Evolutionary conservation across 1,140 invertebrate species (phyloP).

Genomic region (Drosophila murphyi): DNA sequence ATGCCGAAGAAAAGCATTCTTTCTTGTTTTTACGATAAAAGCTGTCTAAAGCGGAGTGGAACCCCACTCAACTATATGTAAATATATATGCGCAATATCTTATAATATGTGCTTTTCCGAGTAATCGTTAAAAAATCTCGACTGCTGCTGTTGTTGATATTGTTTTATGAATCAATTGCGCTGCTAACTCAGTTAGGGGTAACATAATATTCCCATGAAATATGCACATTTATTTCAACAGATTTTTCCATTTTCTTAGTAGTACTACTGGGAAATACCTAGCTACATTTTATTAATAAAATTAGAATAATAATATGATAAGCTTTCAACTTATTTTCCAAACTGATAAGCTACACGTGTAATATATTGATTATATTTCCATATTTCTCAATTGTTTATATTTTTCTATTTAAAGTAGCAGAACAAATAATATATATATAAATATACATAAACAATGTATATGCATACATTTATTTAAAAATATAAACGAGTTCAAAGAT

Average conservation of each 20-base stretch:
- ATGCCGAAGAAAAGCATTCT: not conserved
- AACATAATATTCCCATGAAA: conserved; percentile 13
- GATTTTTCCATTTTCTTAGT: not conserved
- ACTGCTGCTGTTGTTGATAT: conserved; percentile 1
- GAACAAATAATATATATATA: no score
- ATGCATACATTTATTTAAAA: not conserved
- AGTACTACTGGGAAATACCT: not conserved
- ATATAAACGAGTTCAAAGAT: not conserved
- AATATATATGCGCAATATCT: not conserved
- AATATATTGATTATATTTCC: not conserved
- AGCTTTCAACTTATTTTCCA: not conserved
- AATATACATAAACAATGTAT: no score
- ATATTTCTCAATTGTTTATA: no score
- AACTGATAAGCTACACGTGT: not conserved
- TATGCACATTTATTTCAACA: not conserved
- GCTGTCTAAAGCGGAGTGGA: conserved; percentile 2
- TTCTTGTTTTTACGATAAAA: conserved; percentile 8
- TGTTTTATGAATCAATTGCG: conserved; percentile 10
- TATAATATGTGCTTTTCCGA: conserved; percentile 5
- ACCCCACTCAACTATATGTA: conserved; percentile 10
- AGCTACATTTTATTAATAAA: not conserved
- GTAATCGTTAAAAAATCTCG: conserved; percentile 18
- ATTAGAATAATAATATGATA: not conserved
- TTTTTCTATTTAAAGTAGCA: no score
- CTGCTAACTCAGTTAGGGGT: not conserved